Evolutionary conservation across 2,888 invertebrate species (phyloP).

Genomic region (Stenichneumon culpator): DNA sequence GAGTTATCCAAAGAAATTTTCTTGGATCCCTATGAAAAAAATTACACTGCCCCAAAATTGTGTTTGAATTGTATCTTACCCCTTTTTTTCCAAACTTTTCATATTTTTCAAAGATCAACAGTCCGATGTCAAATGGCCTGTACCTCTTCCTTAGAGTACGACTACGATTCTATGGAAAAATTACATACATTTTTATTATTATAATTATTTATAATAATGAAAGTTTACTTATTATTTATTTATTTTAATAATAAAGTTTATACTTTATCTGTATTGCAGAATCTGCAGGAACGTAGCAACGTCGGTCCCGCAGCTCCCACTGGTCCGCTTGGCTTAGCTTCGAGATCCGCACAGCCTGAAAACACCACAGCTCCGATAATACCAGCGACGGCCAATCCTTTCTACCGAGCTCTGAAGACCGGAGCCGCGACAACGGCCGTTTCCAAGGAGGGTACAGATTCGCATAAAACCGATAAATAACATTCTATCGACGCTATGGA

Average conservation of each 20-base stretch:
- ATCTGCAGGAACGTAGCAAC: background rate
- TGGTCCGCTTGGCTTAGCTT: background rate
- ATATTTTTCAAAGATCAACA: background rate
- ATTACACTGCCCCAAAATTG: background rate
- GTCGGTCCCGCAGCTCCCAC: background rate
- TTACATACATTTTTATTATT: background rate
- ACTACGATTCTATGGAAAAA: background rate
- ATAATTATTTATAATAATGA: background rate
- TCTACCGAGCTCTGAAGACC: constrained; percentile 18
- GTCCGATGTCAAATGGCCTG: background rate
- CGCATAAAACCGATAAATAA: constrained; percentile 69
- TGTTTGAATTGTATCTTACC: background rate
- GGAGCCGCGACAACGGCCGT: background rate
- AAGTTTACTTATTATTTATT: no score
- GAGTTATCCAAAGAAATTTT: background rate
- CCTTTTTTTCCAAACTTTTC: background rate
- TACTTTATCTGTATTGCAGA: background rate
- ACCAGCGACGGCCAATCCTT: constrained; percentile 11
- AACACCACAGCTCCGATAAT: background rate
- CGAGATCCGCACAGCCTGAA: background rate
- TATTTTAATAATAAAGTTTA: background rate
- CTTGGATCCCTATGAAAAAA: background rate
- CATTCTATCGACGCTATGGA: constrained; percentile 75
- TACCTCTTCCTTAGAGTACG: background rate
- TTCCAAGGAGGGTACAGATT: constrained; percentile 25